A percentile compares a stretch with the other conserved stretches of the same genome.
phyloP scores from a whole-genome alignment of 2,113 vertebrate genomes.

The Crotalus viridis region DNA sequence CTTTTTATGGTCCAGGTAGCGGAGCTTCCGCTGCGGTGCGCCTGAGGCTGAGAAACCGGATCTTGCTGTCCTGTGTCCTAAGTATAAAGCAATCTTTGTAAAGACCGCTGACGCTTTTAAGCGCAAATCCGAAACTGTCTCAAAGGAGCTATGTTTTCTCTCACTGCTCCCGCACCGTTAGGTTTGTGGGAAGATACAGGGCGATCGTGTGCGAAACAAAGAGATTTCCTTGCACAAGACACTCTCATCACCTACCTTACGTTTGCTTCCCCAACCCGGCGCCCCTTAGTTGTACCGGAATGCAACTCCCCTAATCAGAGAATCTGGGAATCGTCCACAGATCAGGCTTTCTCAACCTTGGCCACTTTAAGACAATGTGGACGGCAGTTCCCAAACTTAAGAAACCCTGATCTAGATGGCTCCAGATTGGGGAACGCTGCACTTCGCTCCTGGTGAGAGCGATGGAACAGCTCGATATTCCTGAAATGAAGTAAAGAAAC shows the following conservation, averaged over 20 bases:
- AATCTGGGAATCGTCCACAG: neutral
- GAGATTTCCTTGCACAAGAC: neutral
- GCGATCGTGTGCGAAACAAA: neutral
- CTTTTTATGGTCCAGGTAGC: neutral
- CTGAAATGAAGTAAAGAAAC: neutral
- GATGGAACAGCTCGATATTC: neutral
- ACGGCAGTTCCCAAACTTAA: neutral
- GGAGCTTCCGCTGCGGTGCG: neutral
- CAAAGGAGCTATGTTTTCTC: neutral
- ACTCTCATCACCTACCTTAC: neutral
- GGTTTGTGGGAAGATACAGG: neutral
- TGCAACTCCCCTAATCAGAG: neutral
- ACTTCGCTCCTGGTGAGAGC: neutral
- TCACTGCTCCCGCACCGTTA: no score
- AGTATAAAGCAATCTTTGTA: neutral
- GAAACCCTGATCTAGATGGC: neutral
- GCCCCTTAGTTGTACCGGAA: neutral
- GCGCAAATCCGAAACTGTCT: neutral
- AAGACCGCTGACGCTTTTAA: neutral
- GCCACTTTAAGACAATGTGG: neutral
- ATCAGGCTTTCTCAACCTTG: neutral
- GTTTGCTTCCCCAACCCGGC: neutral
- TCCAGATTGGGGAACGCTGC: neutral
- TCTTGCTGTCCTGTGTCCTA: neutral
- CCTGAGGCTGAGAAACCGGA: neutral